Evolutionary conservation across 92 coral and sea anemone species (phyloP).

Genomic region (Palythoa caribaeorum): DNA sequence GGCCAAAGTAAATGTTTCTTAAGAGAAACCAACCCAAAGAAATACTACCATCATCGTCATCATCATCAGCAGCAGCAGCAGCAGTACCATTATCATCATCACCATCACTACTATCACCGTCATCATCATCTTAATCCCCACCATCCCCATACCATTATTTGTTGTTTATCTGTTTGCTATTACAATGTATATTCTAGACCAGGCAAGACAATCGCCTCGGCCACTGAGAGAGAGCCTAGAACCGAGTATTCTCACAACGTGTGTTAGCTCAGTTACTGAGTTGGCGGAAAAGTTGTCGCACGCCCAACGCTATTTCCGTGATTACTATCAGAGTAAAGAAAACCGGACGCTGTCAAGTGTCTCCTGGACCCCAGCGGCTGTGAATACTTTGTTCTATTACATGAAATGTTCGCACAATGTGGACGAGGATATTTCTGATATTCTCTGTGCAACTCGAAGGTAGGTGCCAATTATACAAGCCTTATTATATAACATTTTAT

Average conservation of each 20-base stretch:
- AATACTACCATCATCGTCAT: background rate
- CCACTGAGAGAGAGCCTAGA: conserved; percentile 53
- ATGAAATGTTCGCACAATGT: conserved; percentile 80
- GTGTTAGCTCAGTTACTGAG: conserved; percentile 80
- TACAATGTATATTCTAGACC: background rate
- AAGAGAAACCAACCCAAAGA: no score
- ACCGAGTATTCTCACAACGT: conserved; percentile 75
- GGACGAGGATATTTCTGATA: conserved; percentile 68
- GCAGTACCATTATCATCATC: background rate
- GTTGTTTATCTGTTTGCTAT: background rate
- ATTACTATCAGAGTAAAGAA: conserved; percentile 77
- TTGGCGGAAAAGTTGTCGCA: conserved; percentile 68
- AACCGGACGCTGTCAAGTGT: conserved; percentile 75
- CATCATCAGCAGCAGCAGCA: background rate
- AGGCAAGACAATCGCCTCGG: conserved; percentile 16
- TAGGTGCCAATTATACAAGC: background rate
- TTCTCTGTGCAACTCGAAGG: conserved; percentile 76
- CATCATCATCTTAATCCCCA: background rate
- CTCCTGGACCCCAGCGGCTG: conserved; percentile 78
- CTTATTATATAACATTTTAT: no score
- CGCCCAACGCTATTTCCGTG: conserved; percentile 77
- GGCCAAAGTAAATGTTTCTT: no score
- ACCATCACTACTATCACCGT: background rate
- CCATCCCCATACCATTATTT: background rate
- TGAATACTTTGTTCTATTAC: conserved; percentile 70